phyloP scores from a whole-genome alignment of 2,113 vertebrate species.

The Tautogolabrus adspersus region DNA sequence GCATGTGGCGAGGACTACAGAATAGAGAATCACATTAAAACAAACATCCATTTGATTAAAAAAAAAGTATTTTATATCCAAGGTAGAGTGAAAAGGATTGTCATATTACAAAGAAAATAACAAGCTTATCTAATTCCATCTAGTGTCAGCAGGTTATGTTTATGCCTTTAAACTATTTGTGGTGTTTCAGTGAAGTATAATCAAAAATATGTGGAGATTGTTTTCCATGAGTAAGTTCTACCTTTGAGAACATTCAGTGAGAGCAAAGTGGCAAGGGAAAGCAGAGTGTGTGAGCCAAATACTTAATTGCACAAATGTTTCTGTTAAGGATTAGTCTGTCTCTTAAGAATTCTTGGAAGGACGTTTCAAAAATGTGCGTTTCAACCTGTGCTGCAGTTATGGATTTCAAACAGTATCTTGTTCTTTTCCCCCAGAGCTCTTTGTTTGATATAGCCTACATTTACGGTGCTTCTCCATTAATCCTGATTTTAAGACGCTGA shows the following conservation, averaged over 20 bases:
- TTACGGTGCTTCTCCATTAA: constrained; percentile 32
- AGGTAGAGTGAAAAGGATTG: too few relatives aligned
- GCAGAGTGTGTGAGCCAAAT: constrained; percentile 61
- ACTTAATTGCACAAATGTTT: constrained; percentile 73
- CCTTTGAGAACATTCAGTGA: constrained; percentile 41
- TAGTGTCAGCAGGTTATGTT: too few relatives aligned
- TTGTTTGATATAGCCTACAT: constrained; percentile 38
- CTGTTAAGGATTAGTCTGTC: constrained; percentile 69
- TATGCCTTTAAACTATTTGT: too few relatives aligned
- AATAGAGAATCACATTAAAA: too few relatives aligned
- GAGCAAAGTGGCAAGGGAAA: constrained; percentile 39
- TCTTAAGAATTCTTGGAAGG: constrained; percentile 65
- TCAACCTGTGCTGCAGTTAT: constrained; percentile 43
- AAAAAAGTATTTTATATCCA: too few relatives aligned
- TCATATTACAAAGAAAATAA: too few relatives aligned
- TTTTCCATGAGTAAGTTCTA: constrained; percentile 35
- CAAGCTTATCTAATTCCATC: too few relatives aligned
- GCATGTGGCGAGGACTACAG: too few relatives aligned
- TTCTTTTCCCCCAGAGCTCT: constrained; percentile 26
- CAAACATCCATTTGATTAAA: too few relatives aligned
- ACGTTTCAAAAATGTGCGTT: constrained; percentile 49
- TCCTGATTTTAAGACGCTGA: constrained; percentile 42
- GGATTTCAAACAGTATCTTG: constrained; percentile 46
- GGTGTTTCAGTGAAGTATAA: not conserved
- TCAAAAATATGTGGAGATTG: constrained; percentile 18